A percentile compares a stretch with the other conserved stretches of the same genome.
Evolutionary conservation across 2,888 invertebrate species (phyloP).

Genomic region (Hypomecis punctinalis): DNA sequence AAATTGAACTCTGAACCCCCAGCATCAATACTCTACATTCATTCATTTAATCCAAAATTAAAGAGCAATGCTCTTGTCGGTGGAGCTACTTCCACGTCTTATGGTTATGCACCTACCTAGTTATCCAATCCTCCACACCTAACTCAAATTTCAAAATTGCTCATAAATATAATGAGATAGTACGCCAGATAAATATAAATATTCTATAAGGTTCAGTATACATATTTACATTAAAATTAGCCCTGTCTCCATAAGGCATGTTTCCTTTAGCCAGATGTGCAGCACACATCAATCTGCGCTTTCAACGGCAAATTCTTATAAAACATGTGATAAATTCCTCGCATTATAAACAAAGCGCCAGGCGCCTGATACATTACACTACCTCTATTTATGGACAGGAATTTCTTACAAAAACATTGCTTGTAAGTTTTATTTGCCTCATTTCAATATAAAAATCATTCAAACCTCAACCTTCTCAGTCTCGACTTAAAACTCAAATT

Average conservation of each 20-base stretch:
- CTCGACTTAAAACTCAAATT: slow-evolving; percentile 11
- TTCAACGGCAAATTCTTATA: slow-evolving; percentile 35
- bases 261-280: slow-evolving; percentile 28
- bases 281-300: slow-evolving; percentile 25
- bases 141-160: too few relatives aligned
- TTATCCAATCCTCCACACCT: too few relatives aligned
- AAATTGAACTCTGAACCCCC: too few relatives aligned
- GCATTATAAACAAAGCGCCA: slow-evolving; percentile 48
- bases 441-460: slow-evolving; percentile 9
- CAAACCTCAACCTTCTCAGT: slow-evolving; percentile 29
- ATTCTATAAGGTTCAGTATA: too few relatives aligned
- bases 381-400: slow-evolving; percentile 78
- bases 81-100: too few relatives aligned
- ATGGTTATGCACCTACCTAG: too few relatives aligned
- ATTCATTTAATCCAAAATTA: too few relatives aligned
- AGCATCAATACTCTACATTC: too few relatives aligned
- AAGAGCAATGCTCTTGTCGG: too few relatives aligned
- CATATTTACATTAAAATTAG: too few relatives aligned
- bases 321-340: slow-evolving; percentile 29
- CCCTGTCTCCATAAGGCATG: background rate
- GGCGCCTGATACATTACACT: slow-evolving; percentile 64
- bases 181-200: too few relatives aligned
- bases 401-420: slow-evolving; percentile 77
- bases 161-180: too few relatives aligned
- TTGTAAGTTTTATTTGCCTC: slow-evolving; percentile 48